Evolutionary conservation across 2,888 invertebrate genomes (phyloP).

Genomic region (Lasioglossum leucozonium): DNA sequence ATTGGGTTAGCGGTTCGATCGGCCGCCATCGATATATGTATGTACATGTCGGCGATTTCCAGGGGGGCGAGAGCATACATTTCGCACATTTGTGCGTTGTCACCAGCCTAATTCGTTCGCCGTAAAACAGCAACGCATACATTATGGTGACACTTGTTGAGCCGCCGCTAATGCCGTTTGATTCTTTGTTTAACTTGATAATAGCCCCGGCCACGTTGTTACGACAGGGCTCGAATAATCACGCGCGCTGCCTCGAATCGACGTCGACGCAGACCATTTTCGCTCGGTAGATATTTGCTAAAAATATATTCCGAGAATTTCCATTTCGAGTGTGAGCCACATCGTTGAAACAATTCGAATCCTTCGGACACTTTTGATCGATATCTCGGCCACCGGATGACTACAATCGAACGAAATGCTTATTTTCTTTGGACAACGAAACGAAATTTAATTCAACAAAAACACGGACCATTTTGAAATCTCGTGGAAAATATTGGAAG

Average conservation of each 20-base stretch:
- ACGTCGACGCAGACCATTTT: constrained; percentile 12
- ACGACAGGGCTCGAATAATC: constrained; percentile 18
- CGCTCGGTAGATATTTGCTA: not conserved
- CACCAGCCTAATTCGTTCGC: constrained; percentile 22
- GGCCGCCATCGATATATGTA: not conserved
- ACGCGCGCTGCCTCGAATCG: not conserved
- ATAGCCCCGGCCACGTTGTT: constrained; percentile 20
- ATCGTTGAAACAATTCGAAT: not conserved
- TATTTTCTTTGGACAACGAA: not conserved
- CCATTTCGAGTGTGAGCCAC: not conserved
- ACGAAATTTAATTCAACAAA: not conserved
- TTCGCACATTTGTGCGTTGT: not conserved
- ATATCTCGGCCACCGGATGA: too few relatives aligned
- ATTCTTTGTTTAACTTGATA: constrained; percentile 26
- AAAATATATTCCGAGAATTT: not conserved
- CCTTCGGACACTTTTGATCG: not conserved
- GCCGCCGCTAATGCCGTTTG: constrained; percentile 13
- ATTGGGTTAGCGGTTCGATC: not conserved
- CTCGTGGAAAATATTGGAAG: not conserved
- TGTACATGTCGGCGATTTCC: not conserved
- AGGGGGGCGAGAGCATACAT: not conserved
- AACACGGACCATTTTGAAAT: too few relatives aligned
- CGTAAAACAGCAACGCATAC: constrained; percentile 15
- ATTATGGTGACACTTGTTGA: constrained; percentile 29
- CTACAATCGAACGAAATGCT: not conserved